A percentile compares a stretch with the other conserved stretches of the same genome.
phyloP scores from a whole-genome alignment of 2,888 invertebrate genomes.

The Drosophila koepferae region DNA sequence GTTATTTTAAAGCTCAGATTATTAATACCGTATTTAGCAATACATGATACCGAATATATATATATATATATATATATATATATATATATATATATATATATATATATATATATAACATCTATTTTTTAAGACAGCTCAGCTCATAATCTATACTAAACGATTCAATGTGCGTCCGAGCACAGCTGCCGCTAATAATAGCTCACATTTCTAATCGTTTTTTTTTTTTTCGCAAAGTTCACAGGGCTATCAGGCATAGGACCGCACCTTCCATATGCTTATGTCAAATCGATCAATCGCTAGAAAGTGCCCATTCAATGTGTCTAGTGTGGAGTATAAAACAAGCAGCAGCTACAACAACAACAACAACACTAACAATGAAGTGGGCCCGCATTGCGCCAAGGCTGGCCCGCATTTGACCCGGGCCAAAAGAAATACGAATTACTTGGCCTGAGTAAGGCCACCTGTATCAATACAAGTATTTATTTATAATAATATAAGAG shows the following conservation, averaged over 20 bases:
- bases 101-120: not conserved
- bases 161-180: not conserved
- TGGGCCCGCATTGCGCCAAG: slow-evolving; percentile 65
- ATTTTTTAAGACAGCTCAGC: slow-evolving; percentile 1
- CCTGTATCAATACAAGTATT: slow-evolving; percentile 65
- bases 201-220: slow-evolving; percentile 19
- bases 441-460: slow-evolving; percentile 57
- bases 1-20: not conserved
- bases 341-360: slow-evolving; percentile 29
- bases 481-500: slow-evolving; percentile 35
- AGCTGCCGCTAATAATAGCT: slow-evolving; percentile 2
- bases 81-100: not conserved
- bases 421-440: slow-evolving; percentile 51
- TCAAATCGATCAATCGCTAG: slow-evolving; percentile 42
- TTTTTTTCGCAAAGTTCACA: slow-evolving; percentile 32
- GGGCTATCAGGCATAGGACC: slow-evolving; percentile 21
- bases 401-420: slow-evolving; percentile 67
- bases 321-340: slow-evolving; percentile 43
- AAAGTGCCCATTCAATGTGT: slow-evolving; percentile 34
- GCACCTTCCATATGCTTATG: slow-evolving; percentile 21
- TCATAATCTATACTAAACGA: not conserved
- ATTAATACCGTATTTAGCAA: not conserved
- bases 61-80: not conserved
- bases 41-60: not conserved
- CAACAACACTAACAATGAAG: not conserved